These are phyloP conservation scores for Bergia sp. DNA, from an alignment of 92 coral and sea anemone species.

Conservation along the genomic window DNA sequence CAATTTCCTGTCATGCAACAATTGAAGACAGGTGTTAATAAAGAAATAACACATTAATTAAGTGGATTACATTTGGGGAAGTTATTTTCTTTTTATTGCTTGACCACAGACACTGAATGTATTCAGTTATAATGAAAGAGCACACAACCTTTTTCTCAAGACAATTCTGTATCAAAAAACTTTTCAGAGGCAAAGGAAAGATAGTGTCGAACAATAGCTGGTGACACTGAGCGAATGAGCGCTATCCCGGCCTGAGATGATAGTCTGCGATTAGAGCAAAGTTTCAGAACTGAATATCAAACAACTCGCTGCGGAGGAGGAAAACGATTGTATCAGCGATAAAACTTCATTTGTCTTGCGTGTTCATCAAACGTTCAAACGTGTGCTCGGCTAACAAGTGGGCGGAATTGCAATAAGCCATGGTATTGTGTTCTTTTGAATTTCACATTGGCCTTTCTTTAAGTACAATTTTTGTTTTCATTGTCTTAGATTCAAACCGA, in stretches of 20 bases:
- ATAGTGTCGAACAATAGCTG: not conserved
- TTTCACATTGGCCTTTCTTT: not conserved
- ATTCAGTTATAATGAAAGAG: not conserved
- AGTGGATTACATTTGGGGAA: not conserved
- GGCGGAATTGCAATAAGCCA: not conserved
- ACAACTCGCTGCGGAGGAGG: not conserved
- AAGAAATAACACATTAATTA: not conserved
- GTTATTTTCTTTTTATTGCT: not conserved
- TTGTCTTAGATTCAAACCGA: not conserved
- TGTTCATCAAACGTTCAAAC: not conserved
- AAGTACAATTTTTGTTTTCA: not conserved
- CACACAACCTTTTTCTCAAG: not conserved
- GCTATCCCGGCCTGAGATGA: not conserved
- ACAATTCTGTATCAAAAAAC: not conserved
- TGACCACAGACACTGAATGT: not conserved
- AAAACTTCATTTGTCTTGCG: not conserved
- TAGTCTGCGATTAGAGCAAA: not conserved
- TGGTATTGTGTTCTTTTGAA: no score
- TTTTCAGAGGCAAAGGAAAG: not conserved
- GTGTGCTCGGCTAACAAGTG: not conserved
- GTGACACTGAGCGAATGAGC: not conserved
- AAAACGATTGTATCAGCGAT: not conserved
- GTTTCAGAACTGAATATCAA: not conserved
- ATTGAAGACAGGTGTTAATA: not conserved
- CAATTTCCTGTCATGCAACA: constrained; percentile 58